Evolutionary conservation across 2,888 invertebrate species (phyloP), one percentile per base, ranked within the genome.

Genomic region (Drymonia ruficornis): DNA sequence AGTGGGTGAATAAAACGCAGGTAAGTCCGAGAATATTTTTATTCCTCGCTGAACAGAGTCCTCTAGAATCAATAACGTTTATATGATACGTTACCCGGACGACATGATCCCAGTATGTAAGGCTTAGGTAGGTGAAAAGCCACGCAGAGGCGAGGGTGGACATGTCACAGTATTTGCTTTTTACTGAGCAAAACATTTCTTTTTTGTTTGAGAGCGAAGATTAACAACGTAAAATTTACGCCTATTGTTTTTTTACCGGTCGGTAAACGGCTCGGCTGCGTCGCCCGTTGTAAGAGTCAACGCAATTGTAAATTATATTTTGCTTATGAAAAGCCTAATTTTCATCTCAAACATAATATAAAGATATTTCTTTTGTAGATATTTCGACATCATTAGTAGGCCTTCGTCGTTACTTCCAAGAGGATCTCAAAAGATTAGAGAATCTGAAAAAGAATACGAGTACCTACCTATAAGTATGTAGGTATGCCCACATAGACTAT

Each of bases 151-250:
- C 38, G 1, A 13, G 34, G 16, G 28, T 34, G 46, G 44, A 53
- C 47, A 57, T 58, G 43, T 40, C 18, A 50, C 44, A 57, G 63
- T 60, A 56, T 68, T 71, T 64, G 56, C 59, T 56, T 63, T 58
- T 47, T 58, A 16, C 53, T 57, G 53, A 59, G 49, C 40, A 49
- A 47, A 57, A 59, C 55, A 59, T 53, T 61, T 54, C 49, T 60
- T 63, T 69, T 63, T 64, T 68, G 59, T 64, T 61, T 60, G 53
- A 55, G 50, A 53, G 55, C 54, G 56, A 59, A 64, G 68, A 70
- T 64, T 64, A 68, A 67, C 57, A 59, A 54, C 63, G 56, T 55
- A 47, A 61, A 69, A 65, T 65, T 46, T 59, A 61, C 54, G 54
- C 43, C 42, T 49, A 57, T 65, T 69, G 59, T 69, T 59, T 61